Base-by-base conservation (phyloP, 2,888 invertebrate species). In the Heterodera filipjevi region DNA sequence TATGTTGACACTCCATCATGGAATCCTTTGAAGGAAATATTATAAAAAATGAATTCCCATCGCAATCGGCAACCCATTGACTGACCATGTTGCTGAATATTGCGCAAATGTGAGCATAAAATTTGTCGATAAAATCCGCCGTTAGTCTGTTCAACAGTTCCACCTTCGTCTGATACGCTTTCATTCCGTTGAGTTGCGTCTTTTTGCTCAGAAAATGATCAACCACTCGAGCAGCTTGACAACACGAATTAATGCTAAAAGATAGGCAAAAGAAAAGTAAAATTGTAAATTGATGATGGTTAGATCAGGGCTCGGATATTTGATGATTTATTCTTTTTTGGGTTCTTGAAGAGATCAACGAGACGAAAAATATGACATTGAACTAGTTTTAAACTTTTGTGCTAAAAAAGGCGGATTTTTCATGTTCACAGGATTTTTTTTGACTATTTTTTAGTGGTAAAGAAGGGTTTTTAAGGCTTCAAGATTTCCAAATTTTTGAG, bases 41-140 rank as follows among this genome's bases (percentile, higher is more conserved):
- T 27, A 3, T 44, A 14, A 49, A 82, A 33, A 35, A 2, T 27
- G 32, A n/a, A n/a, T 35, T 35, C 12, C 35, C 5, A 1, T 22
- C 6, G 30, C 32, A 30, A 8, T n/a, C n/a, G 30, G n/a, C n/a
- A 27, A 59, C 59, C 39, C 12, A 2, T 19, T 71, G 59, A 80
- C 87, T 86, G 86, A 92, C 96, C 91, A 95, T 93, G 91, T 97
- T 95, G 87, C 96, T 95, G 85, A 98, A 95, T 76, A 95, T 92
- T 91, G 97, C 96, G 90, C 96, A 96, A 75, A 98, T 92, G 90
- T 97, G 95, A 32, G 95, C 92, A 53, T 74, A 82, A 46, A 84
- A 77, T 33, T 71, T 79, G 77, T 82, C 82, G 59, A 82, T 79
- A 74, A 82, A 82, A 39, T 76, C 72, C 39, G 71, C 76, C n/a